These are phyloP conservation scores for Cryptotermes secundus DNA, from an alignment of 1,140 invertebrate species.

Conservation along the genomic window DNA sequence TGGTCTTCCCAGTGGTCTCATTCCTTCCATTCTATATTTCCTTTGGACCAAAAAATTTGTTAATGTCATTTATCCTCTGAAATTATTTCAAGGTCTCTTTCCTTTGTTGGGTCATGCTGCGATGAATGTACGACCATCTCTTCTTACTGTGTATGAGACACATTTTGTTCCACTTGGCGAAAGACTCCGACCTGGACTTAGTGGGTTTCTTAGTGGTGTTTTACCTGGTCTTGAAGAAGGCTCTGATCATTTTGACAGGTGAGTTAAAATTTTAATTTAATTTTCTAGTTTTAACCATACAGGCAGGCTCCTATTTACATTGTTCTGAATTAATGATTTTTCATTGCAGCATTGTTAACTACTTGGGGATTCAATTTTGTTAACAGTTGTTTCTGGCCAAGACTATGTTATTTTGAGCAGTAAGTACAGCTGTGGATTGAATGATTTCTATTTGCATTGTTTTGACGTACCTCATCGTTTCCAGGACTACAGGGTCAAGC, in stretches of 20 bases:
- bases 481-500: too few species aligned
- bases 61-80: neutral
- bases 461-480: too few species aligned
- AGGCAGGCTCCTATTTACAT: neutral
- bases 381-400: too few species aligned
- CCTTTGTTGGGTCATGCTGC: constrained; percentile 86
- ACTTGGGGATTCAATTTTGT: neutral
- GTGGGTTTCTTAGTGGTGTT: constrained; percentile 83
- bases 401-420: too few species aligned
- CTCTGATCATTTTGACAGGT: constrained; percentile 86
- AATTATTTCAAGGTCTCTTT: constrained; percentile 70
- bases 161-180: constrained; percentile 86
- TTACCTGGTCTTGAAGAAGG: constrained; percentile 88
- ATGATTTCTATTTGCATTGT: too few species aligned
- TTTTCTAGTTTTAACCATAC: neutral
- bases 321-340: neutral
- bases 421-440: too few species aligned
- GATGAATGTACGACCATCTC: constrained; percentile 82
- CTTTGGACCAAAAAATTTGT: too few species aligned
- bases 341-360: neutral
- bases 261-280: constrained; percentile 24
- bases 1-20: too few species aligned
- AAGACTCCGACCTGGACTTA: constrained; percentile 77
- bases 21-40: too few species aligned
- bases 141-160: constrained; percentile 87